Conservation (phyloP, 2,797 vertebrate species). For the Chrosomus eos region DNA sequence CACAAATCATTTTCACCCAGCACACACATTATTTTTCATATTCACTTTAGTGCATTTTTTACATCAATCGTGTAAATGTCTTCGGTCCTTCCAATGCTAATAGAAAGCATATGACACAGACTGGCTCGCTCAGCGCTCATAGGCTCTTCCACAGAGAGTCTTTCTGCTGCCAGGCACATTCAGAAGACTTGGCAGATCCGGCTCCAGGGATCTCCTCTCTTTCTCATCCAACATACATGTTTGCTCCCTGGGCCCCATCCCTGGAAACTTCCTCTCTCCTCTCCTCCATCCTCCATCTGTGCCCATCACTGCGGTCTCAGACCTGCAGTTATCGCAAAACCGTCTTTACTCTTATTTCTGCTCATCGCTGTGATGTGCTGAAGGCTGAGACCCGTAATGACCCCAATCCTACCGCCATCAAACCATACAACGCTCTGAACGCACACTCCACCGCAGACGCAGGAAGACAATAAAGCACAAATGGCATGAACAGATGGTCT, state of each 20-base stretch:
- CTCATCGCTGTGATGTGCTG: constrained; percentile 40
- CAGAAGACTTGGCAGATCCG: constrained; percentile 56
- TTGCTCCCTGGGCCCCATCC: constrained; percentile 57
- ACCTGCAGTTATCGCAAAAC: constrained; percentile 45
- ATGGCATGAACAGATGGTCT: constrained; percentile 83
- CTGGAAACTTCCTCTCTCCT: constrained; percentile 33
- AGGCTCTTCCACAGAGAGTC: not conserved
- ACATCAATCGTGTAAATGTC: not conserved
- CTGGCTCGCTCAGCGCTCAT: not conserved
- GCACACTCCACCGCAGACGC: not conserved
- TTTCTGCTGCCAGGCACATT: constrained; percentile 56
- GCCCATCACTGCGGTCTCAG: constrained; percentile 18
- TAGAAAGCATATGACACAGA: not conserved
- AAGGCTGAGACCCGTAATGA: constrained; percentile 59
- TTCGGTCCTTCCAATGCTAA: not conserved
- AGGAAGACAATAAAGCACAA: constrained; percentile 78
- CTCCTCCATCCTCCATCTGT: constrained; percentile 30
- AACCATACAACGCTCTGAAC: constrained; percentile 55
- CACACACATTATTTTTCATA: not conserved
- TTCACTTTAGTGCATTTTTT: not conserved
- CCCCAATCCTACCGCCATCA: constrained; percentile 60
- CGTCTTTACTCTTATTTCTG: constrained; percentile 20
- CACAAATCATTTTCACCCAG: not conserved
- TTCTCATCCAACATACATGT: constrained; percentile 65
- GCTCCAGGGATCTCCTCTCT: constrained; percentile 63